Percentiles rank a stretch among this genome's conserved stretches.
These are phyloP conservation scores for Alectura lathami DNA, from an alignment of 2,113 vertebrate species.

Conservation along the genomic window DNA sequence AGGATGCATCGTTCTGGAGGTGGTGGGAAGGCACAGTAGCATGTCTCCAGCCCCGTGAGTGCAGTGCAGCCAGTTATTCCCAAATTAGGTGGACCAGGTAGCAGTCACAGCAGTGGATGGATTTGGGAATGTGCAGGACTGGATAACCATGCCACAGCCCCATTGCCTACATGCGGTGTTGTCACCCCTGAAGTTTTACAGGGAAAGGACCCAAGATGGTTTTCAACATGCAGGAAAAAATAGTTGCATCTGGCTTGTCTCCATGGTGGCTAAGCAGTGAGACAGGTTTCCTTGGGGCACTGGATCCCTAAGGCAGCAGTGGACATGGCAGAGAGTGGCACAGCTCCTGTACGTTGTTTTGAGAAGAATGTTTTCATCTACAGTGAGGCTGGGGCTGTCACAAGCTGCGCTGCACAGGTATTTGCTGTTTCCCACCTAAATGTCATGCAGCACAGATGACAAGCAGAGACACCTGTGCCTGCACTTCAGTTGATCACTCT, in stretches of 20 bases:
- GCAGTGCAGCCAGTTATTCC: background rate
- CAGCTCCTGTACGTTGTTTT: background rate
- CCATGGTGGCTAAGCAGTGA: background rate
- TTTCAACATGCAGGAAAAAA: background rate
- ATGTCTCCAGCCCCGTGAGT: background rate
- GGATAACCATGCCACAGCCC: too few relatives aligned
- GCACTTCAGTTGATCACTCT: constrained; percentile 20
- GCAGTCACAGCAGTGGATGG: fast-evolving
- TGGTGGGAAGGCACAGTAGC: background rate
- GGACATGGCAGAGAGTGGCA: background rate
- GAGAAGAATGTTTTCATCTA: background rate
- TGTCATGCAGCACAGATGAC: background rate
- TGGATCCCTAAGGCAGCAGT: background rate
- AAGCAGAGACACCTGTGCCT: constrained; percentile 20
- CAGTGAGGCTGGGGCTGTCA: background rate
- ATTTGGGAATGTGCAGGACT: background rate
- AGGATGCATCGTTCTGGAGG: background rate
- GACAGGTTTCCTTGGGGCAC: background rate
- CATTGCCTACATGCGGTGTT: background rate
- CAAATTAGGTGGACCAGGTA: fast-evolving
- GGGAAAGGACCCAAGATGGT: background rate
- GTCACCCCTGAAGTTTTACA: background rate
- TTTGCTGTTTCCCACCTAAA: constrained; percentile 10
- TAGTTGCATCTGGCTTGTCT: background rate
- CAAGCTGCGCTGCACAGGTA: background rate